Evolutionary conservation across 2,888 invertebrate species (phyloP).

Genomic region (Ceriagrion tenellum): DNA sequence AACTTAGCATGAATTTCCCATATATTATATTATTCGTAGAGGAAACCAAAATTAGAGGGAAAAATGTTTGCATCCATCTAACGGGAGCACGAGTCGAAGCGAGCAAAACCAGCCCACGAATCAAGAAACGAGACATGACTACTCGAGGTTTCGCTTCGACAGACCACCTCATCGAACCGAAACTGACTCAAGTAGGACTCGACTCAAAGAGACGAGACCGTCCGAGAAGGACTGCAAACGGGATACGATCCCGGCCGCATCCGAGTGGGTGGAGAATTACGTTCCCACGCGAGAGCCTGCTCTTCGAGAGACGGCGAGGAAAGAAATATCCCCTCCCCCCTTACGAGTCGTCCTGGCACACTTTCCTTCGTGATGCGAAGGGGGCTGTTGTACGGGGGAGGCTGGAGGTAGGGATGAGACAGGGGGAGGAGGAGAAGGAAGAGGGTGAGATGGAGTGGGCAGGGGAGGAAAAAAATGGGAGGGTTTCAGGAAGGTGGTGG

Average conservation of each 20-base stretch:
- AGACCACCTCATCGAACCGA: neutral
- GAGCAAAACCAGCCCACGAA: neutral
- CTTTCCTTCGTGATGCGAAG: slow-evolving; percentile 9
- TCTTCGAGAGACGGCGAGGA: neutral
- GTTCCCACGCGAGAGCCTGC: slow-evolving; percentile 52
- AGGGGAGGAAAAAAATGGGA: neutral
- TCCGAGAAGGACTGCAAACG: neutral
- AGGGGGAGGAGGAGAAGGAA: too few relatives aligned
- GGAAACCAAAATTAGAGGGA: too few relatives aligned
- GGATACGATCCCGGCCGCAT: slow-evolving; percentile 59
- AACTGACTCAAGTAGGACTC: neutral
- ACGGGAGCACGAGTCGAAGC: too few relatives aligned
- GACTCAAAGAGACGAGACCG: neutral
- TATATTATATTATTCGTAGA: too few relatives aligned
- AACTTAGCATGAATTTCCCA: too few relatives aligned
- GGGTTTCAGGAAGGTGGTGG: neutral
- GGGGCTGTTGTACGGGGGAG: neutral
- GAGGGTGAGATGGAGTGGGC: neutral
- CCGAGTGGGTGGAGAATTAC: slow-evolving; percentile 25
- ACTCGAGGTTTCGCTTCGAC: neutral
- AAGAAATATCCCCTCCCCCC: neutral
- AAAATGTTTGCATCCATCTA: too few relatives aligned
- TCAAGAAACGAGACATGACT: neutral
- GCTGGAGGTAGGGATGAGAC: neutral
- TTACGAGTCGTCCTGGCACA: slow-evolving; percentile 34